phyloP scores from a whole-genome alignment of 2,888 invertebrate species.

The Eristalis intricaria region DNA sequence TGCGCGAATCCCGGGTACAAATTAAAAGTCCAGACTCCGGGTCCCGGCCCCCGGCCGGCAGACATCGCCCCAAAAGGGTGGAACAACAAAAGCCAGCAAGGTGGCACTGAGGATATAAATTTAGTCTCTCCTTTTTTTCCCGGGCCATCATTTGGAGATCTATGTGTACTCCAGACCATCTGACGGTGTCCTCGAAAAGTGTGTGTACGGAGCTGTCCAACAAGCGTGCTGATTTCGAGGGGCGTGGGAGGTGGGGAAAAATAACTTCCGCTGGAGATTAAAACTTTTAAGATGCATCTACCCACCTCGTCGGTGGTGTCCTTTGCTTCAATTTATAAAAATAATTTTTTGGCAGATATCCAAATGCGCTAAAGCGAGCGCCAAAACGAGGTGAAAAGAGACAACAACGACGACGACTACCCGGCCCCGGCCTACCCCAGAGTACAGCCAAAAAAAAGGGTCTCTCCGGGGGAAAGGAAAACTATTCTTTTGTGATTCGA shows the following conservation, averaged over 20 bases:
- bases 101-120: constrained; percentile 57
- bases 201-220: constrained; percentile 27
- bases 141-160: constrained; percentile 46
- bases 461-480: constrained; percentile 21
- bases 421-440: neutral
- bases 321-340: constrained; percentile 53
- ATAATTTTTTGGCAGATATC: constrained; percentile 66
- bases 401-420: neutral
- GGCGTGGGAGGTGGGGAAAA: neutral
- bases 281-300: constrained; percentile 65
- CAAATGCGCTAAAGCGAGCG: constrained; percentile 59
- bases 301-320: neutral
- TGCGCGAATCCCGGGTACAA: constrained; percentile 35
- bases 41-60: neutral
- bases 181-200: constrained; percentile 57
- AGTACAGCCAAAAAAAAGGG: constrained; percentile 44
- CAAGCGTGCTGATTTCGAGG: neutral
- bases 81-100: constrained; percentile 41
- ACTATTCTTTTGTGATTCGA: constrained; percentile 68
- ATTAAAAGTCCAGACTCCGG: constrained; percentile 62
- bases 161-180: constrained; percentile 51
- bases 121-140: constrained; percentile 3
- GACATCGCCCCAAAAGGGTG: constrained; percentile 1
- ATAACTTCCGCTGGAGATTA: constrained; percentile 63
- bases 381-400: constrained; percentile 17